phyloP scores from a whole-genome alignment of 1,140 invertebrate genomes.

The Drosophila azteca region DNA sequence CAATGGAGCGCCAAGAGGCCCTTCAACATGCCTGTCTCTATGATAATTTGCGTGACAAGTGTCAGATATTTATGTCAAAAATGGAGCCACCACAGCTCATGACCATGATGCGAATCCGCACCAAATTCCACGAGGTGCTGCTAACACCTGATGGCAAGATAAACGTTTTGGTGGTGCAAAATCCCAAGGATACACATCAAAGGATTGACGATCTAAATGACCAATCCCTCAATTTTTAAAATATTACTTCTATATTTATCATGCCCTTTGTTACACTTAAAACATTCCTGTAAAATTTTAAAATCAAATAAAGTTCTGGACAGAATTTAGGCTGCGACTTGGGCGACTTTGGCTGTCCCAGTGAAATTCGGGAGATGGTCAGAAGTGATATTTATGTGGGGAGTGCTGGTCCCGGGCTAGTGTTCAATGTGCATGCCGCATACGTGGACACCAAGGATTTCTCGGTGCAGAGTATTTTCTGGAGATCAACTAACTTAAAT shows the following conservation, averaged over 20 bases:
- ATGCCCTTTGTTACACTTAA: too few relatives aligned
- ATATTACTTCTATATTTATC: too few relatives aligned
- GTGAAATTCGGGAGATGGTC: too few relatives aligned
- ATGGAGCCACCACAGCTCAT: constrained; percentile 62
- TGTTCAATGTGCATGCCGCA: constrained; percentile 92
- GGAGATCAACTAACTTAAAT: too few relatives aligned
- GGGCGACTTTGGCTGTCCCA: too few relatives aligned
- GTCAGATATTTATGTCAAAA: constrained; percentile 57
- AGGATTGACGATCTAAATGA: constrained; percentile 5
- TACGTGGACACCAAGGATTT: constrained; percentile 94
- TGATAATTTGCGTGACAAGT: constrained; percentile 72
- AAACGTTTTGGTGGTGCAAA: constrained; percentile 75
- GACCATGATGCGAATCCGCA: constrained; percentile 66
- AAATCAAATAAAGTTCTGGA: too few relatives aligned
- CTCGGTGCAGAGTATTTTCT: constrained; percentile 80
- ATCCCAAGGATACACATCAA: constrained; percentile 49
- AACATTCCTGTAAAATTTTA: too few relatives aligned
- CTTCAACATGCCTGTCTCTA: constrained; percentile 73
- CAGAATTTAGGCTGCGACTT: too few relatives aligned
- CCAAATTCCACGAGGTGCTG: constrained; percentile 66
- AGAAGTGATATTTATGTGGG: constrained; percentile 88
- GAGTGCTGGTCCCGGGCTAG: constrained; percentile 87
- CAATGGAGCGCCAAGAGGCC: constrained; percentile 58
- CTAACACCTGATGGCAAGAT: constrained; percentile 77
- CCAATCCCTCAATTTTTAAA: too few relatives aligned